Percentiles rank a stretch among this genome's conserved stretches.
Conservation (phyloP, 1,140 invertebrate genomes). For the Leptopilina clavipes region DNA sequence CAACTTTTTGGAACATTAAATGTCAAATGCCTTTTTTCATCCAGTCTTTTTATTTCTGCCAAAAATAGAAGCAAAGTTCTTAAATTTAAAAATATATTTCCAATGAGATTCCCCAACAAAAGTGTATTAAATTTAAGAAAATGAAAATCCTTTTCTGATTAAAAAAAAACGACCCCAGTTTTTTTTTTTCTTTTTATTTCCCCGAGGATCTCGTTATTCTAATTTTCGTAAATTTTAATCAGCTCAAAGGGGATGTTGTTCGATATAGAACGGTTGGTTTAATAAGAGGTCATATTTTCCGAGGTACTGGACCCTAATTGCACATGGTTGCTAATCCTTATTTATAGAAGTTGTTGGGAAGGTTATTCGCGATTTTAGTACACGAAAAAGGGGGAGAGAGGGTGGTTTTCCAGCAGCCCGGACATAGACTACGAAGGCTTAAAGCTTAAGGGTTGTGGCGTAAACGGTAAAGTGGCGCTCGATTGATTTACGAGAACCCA, state of each 20-base stretch:
- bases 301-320: conserved; percentile 37
- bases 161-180: background rate
- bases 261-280: conserved; percentile 10
- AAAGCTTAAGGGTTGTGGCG: conserved; percentile 49
- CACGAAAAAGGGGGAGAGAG: background rate
- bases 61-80: too few relatives aligned
- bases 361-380: conserved; percentile 25
- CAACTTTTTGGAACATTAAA: too few relatives aligned
- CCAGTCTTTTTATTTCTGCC: too few relatives aligned
- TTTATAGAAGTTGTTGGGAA: conserved; percentile 41
- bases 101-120: background rate
- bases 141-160: background rate
- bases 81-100: background rate
- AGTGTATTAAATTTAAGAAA: background rate
- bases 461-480: conserved; percentile 47
- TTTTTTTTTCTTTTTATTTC: background rate
- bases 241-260: background rate
- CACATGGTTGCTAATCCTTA: conserved; percentile 42
- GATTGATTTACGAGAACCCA: conserved; percentile 52
- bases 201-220: conserved; percentile 24
- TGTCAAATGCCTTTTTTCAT: too few relatives aligned
- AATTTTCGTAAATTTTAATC: conserved; percentile 34
- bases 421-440: conserved; percentile 32
- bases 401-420: conserved; percentile 26
- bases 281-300: conserved; percentile 30